These are phyloP conservation scores for Rhynchophorus ferrugineus DNA, from an alignment of 1,140 invertebrate species.

Conservation along the genomic window DNA sequence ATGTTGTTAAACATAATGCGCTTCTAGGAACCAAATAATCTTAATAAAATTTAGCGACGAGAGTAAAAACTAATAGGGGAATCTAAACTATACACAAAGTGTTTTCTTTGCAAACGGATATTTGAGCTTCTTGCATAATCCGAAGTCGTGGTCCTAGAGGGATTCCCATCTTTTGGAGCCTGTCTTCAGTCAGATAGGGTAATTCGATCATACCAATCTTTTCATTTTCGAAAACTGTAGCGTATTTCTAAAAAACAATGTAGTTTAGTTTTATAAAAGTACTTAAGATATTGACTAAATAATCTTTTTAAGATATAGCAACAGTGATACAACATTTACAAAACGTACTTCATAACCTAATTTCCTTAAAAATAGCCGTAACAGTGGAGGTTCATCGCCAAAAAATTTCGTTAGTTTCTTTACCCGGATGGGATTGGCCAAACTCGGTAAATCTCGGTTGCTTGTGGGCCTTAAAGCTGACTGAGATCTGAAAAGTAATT, in stretches of 20 bases:
- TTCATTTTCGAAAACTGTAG: constrained; percentile 74
- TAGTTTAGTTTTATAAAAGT: neutral
- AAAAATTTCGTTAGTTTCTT: constrained; percentile 87
- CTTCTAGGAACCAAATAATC: too few species aligned
- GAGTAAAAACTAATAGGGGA: too few species aligned
- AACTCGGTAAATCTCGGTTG: constrained; percentile 53
- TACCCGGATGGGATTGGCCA: constrained; percentile 75
- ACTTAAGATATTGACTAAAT: neutral
- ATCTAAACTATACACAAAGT: constrained; percentile 45
- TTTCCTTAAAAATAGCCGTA: constrained; percentile 84
- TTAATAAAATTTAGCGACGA: too few species aligned
- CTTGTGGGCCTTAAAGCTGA: constrained; percentile 39
- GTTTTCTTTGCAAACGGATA: constrained; percentile 53
- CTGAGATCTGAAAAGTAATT: too few species aligned
- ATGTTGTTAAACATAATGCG: too few species aligned
- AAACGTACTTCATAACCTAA: constrained; percentile 80
- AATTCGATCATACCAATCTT: constrained; percentile 87
- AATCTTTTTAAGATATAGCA: too few species aligned
- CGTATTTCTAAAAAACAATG: constrained; percentile 71
- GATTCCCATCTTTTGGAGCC: constrained; percentile 80
- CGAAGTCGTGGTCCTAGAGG: constrained; percentile 80
- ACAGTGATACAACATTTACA: neutral
- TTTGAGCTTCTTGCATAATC: constrained; percentile 83
- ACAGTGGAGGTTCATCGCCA: constrained; percentile 83
- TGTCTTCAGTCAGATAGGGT: constrained; percentile 84